Percentiles rank a stretch among this genome's conserved stretches.
These are phyloP conservation scores for Acanthurus tractus DNA, from an alignment of 2,797 vertebrate species.

Conservation along the genomic window DNA sequence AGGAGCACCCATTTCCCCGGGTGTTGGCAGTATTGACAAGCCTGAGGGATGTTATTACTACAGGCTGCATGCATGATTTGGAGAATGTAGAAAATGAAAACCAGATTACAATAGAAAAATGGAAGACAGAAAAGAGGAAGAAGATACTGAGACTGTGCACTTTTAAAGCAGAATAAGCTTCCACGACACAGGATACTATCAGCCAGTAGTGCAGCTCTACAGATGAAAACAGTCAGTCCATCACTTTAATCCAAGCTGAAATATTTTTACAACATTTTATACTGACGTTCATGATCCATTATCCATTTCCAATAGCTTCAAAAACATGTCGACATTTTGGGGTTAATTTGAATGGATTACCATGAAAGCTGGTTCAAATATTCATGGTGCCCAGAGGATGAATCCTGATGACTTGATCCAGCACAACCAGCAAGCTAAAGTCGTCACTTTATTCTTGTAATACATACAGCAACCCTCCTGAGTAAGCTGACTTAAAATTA, in stretches of 20 bases:
- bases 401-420: no score
- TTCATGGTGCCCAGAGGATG: no score
- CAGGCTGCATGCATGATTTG: slow-evolving; percentile 36
- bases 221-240: not conserved
- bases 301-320: no score
- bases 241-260: not conserved
- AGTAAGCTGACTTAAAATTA: no score
- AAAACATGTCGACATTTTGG: no score
- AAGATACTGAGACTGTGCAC: not conserved
- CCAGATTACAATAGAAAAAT: not conserved
- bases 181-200: slow-evolving; percentile 2
- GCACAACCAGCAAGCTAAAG: no score
- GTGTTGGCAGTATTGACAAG: slow-evolving; percentile 59
- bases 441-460: no score
- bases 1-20: slow-evolving; percentile 80
- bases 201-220: not conserved
- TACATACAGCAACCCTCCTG: no score
- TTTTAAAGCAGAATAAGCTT: not conserved
- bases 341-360: no score
- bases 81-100: slow-evolving; percentile 18
- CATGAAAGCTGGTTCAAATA: no score
- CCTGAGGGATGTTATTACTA: slow-evolving; percentile 48
- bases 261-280: not conserved
- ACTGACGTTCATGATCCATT: not conserved
- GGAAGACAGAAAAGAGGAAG: slow-evolving; percentile 2